Conservation (phyloP, 2,113 vertebrate species). For the Calidris pygmaea region DNA sequence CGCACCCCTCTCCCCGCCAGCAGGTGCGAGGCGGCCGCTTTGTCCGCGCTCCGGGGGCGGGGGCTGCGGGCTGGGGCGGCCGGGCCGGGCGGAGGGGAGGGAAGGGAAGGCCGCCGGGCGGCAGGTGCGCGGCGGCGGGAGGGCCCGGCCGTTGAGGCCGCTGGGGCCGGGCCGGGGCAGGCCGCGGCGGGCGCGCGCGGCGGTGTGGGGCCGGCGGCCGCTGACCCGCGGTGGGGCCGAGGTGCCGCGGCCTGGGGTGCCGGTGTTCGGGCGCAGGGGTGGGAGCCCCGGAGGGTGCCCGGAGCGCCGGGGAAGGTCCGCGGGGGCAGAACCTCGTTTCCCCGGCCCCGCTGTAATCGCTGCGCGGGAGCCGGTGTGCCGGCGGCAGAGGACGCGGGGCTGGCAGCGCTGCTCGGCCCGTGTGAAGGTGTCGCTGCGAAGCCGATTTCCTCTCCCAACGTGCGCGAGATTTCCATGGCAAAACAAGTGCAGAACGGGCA, state of each 20-base stretch:
- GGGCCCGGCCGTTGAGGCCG: no score
- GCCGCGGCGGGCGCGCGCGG: no score
- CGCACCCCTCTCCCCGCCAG: neutral
- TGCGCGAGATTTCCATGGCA: neutral
- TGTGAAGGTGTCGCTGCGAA: neutral
- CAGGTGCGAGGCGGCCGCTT: neutral
- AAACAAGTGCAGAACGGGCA: neutral
- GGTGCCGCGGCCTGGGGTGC: neutral
- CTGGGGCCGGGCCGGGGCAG: no score
- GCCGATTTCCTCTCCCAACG: neutral
- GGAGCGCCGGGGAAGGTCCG: conserved; percentile 42
- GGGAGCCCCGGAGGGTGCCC: neutral
- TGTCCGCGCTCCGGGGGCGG: neutral
- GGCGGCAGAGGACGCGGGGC: neutral
- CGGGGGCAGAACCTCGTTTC: conserved; percentile 3
- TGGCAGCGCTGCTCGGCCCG: neutral
- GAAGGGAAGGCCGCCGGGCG: neutral
- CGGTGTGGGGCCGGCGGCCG: neutral
- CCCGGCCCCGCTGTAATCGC: neutral
- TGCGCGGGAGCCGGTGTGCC: neutral
- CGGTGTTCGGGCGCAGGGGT: neutral
- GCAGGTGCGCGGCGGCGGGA: neutral
- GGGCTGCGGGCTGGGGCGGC: no score
- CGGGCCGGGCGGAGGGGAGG: no score
- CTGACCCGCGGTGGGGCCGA: neutral